Conservation (phyloP, 2,113 vertebrate species). For the Fregetta grallaria region DNA sequence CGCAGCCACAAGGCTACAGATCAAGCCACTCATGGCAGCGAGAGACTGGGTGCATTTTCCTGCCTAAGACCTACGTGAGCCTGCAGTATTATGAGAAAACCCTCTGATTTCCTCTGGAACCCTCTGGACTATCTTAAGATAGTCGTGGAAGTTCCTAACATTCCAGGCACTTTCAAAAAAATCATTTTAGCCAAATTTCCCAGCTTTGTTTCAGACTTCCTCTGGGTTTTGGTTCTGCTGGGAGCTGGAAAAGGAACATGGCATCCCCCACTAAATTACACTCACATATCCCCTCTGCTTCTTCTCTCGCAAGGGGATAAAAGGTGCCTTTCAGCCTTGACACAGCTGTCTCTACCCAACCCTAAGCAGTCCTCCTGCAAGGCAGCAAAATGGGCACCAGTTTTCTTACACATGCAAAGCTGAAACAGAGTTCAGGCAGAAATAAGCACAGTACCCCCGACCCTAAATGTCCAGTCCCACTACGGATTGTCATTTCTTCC, state of each 20-base stretch:
- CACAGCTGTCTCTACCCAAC: neutral
- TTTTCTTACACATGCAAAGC: neutral
- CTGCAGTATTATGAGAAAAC: neutral
- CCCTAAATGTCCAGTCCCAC: too few relatives aligned
- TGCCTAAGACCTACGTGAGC: neutral
- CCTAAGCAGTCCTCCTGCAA: neutral
- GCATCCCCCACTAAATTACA: neutral
- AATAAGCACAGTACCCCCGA: neutral
- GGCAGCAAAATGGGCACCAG: neutral
- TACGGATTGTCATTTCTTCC: neutral
- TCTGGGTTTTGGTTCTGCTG: neutral
- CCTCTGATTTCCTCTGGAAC: too few relatives aligned
- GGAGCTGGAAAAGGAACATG: neutral
- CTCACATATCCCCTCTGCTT: neutral
- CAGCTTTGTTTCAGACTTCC: neutral
- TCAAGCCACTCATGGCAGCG: neutral
- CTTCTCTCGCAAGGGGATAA: neutral
- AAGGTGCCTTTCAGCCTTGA: neutral
- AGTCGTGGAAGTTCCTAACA: neutral
- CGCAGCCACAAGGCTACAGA: accelerated
- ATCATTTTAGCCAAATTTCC: neutral
- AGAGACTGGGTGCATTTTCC: neutral
- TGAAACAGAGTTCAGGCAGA: neutral
- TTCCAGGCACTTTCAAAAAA: neutral
- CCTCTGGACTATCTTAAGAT: too few relatives aligned